A percentile compares a stretch with the other conserved stretches of the same genome.
These are phyloP conservation scores for Microcebus lehilahytsara DNA, from an alignment of 2,113 vertebrate species.

Conservation along the genomic window DNA sequence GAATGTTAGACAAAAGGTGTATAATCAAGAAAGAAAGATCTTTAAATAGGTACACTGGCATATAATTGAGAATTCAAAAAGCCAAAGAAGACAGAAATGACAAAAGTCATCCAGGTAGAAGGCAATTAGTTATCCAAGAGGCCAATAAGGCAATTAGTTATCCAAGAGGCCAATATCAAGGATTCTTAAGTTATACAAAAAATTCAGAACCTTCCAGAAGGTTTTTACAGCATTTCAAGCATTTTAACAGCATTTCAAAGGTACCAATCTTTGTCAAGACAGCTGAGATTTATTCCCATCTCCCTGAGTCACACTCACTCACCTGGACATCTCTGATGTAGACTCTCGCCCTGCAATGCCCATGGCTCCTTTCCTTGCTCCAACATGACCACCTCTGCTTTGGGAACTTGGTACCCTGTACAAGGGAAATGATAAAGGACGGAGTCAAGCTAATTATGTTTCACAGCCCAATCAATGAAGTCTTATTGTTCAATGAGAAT, in stretches of 20 bases:
- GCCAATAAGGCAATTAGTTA: no score
- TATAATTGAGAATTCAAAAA: not conserved
- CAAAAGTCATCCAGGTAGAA: not conserved
- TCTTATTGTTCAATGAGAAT: not conserved
- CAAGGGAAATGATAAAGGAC: not conserved
- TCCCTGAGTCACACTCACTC: not conserved
- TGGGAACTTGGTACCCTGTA: conserved; percentile 56
- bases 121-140: no score
- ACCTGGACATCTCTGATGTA: conserved; percentile 27
- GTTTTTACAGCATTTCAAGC: not conserved
- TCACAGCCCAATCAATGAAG: not conserved
- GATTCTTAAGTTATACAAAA: not conserved
- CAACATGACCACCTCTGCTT: conserved; percentile 40
- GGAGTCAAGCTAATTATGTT: not conserved
- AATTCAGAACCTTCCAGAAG: not conserved
- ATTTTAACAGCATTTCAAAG: not conserved
- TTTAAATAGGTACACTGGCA: not conserved
- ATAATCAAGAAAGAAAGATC: not conserved
- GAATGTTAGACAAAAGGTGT: not conserved
- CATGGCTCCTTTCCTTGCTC: conserved; percentile 37
- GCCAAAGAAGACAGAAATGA: not conserved
- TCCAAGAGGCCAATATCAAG: not conserved
- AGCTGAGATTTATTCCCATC: not conserved
- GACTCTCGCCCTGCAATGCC: not conserved
- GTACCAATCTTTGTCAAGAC: not conserved